Conservation (phyloP, 2,888 invertebrate genomes). For the Liposcelis brunnea region DNA sequence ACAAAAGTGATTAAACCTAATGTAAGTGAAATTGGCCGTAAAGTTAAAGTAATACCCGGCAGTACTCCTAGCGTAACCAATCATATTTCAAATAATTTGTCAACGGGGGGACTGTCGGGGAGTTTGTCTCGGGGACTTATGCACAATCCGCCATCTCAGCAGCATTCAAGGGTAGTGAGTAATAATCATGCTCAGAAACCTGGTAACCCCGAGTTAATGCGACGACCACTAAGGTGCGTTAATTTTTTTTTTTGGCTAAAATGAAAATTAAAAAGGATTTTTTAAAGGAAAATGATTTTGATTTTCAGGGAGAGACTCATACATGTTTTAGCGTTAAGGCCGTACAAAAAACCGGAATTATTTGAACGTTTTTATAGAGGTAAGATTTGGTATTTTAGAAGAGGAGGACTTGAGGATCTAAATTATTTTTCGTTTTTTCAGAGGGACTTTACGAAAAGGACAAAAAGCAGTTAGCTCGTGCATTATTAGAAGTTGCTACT, state of each 20-base stretch:
- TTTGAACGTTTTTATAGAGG: slow-evolving; percentile 64
- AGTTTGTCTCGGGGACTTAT: background rate
- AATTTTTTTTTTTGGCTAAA: too few species aligned
- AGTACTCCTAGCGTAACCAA: background rate
- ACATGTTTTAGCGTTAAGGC: slow-evolving; percentile 80
- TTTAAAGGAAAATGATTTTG: too few species aligned
- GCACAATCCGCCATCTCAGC: slow-evolving; percentile 14
- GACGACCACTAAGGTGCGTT: slow-evolving; percentile 52
- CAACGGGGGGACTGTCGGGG: too few species aligned
- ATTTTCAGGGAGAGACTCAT: slow-evolving; percentile 75
- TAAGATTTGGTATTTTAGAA: slow-evolving; percentile 27
- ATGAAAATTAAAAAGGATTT: background rate
- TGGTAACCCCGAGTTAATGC: slow-evolving; percentile 41
- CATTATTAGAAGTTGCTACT: slow-evolving; percentile 62
- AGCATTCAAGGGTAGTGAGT: slow-evolving; percentile 30
- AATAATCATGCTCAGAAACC: slow-evolving; percentile 29
- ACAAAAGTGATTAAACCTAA: slow-evolving; percentile 30
- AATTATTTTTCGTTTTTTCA: slow-evolving; percentile 27
- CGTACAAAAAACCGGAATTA: slow-evolving; percentile 86
- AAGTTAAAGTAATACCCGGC: slow-evolving; percentile 44
- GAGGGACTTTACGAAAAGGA: slow-evolving; percentile 81
- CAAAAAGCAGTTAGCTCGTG: slow-evolving; percentile 52
- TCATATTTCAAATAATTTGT: too few species aligned
- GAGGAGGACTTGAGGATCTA: background rate
- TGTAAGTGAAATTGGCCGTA: slow-evolving; percentile 74